These are phyloP conservation scores for Cosmia pyralina DNA, from an alignment of 2,888 invertebrate genomes.

Conservation along the genomic window DNA sequence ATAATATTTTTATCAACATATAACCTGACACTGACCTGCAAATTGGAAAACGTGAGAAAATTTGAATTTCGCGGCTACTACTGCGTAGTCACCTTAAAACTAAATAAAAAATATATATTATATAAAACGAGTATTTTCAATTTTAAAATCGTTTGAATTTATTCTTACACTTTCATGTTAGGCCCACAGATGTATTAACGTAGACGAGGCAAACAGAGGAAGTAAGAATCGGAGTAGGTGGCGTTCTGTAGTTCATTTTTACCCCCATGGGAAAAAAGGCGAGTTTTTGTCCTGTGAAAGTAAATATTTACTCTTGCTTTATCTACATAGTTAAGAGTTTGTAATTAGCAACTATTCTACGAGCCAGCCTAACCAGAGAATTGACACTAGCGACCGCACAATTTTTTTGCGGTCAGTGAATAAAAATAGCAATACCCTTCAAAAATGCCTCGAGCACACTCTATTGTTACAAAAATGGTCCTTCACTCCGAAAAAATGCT, in stretches of 20 bases:
- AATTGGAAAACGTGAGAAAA: too few relatives aligned
- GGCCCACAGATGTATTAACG: not conserved
- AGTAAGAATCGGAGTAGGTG: too few relatives aligned
- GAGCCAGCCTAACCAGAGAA: not conserved
- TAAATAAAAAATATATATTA: not conserved
- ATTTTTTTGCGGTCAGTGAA: not conserved
- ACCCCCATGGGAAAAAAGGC: too few relatives aligned
- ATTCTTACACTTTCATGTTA: not conserved
- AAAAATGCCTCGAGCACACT: constrained; percentile 14
- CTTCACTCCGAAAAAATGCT: constrained; percentile 29
- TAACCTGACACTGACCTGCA: too few relatives aligned
- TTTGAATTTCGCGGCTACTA: too few relatives aligned
- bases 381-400: not conserved
- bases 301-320: not conserved
- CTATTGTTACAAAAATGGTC: constrained; percentile 41
- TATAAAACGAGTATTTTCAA: not conserved
- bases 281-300: not conserved
- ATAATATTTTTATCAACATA: too few relatives aligned
- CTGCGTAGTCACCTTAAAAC: too few relatives aligned
- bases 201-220: not conserved
- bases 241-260: not conserved
- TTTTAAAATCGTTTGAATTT: not conserved
- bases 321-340: not conserved
- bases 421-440: constrained; percentile 20
- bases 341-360: not conserved